phyloP scores from a whole-genome alignment of 92 coral and sea anemone genomes.

The Epizoanthus fatuus region DNA sequence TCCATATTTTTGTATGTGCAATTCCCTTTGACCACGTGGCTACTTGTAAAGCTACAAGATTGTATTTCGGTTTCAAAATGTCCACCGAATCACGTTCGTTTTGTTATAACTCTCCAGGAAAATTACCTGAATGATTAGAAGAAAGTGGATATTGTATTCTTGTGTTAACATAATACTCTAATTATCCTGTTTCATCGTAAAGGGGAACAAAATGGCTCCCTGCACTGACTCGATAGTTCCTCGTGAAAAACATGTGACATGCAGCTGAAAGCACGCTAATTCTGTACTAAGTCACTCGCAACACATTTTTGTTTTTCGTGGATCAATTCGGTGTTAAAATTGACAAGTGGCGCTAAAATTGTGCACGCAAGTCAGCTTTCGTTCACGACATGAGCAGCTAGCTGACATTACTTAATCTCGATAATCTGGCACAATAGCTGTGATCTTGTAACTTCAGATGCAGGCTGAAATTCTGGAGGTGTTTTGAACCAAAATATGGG shows the following conservation, averaged over 20 bases:
- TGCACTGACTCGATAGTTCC: background rate
- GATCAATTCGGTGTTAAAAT: constrained; percentile 35
- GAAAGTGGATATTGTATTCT: too few relatives aligned
- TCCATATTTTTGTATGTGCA: background rate
- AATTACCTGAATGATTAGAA: too few relatives aligned
- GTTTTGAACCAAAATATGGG: background rate
- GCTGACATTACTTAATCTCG: constrained; percentile 23
- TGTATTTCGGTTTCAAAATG: background rate
- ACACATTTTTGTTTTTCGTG: constrained; percentile 34
- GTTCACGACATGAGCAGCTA: constrained; percentile 30
- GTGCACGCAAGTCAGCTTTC: constrained; percentile 18
- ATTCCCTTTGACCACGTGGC: constrained; percentile 4
- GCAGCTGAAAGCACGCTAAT: constrained; percentile 19
- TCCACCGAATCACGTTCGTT: too few relatives aligned
- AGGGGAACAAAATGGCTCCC: too few relatives aligned
- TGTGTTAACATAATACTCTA: too few relatives aligned
- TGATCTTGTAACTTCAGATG: background rate
- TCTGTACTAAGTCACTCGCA: constrained; percentile 17
- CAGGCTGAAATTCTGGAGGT: background rate
- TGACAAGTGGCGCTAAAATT: constrained; percentile 23
- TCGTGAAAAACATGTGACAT: constrained; percentile 37
- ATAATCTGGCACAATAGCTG: constrained; percentile 34
- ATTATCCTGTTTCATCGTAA: too few relatives aligned
- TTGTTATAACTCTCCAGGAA: too few relatives aligned
- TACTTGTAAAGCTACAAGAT: background rate